These are phyloP conservation scores for Drosophila histrio DNA, from an alignment of 2,888 invertebrate genomes.

Conservation along the genomic window DNA sequence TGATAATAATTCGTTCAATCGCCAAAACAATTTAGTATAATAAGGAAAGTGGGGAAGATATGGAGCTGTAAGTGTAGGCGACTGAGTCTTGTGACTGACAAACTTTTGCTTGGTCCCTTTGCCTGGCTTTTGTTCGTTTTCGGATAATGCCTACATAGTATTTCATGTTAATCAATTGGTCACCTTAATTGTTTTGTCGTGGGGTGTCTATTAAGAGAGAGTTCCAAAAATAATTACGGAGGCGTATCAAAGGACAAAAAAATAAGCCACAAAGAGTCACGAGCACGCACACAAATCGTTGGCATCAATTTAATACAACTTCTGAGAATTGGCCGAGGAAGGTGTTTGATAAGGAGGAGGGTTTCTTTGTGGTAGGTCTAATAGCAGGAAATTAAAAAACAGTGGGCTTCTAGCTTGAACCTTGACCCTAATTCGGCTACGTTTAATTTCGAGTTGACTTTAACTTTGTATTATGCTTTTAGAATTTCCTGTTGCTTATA, in stretches of 20 bases:
- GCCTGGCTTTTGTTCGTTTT: background rate
- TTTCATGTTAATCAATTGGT: conserved; percentile 43
- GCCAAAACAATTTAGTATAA: too few relatives aligned
- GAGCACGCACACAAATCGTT: conserved; percentile 45
- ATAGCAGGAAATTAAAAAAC: conserved; percentile 61
- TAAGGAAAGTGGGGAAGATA: too few relatives aligned
- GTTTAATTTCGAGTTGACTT: conserved; percentile 17
- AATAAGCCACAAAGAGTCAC: conserved; percentile 6
- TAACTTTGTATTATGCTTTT: conserved; percentile 8
- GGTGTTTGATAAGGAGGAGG: background rate
- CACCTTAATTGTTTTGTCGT: conserved; percentile 46
- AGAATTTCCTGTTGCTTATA: conserved; percentile 27
- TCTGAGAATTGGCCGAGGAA: background rate
- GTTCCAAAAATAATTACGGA: conserved; percentile 6
- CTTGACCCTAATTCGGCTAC: conserved; percentile 27
- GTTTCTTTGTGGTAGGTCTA: background rate
- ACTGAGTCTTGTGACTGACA: too few relatives aligned
- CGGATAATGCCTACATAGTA: background rate
- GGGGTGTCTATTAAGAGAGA: background rate
- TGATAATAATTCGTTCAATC: too few relatives aligned
- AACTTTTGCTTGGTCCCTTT: background rate
- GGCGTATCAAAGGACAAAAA: conserved; percentile 1
- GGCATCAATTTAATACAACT: conserved; percentile 46
- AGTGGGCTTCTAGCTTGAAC: conserved; percentile 9
- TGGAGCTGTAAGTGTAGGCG: too few relatives aligned